These are phyloP conservation scores for Diuraphis noxia DNA, from an alignment of 1,140 invertebrate species.

Conservation along the genomic window DNA sequence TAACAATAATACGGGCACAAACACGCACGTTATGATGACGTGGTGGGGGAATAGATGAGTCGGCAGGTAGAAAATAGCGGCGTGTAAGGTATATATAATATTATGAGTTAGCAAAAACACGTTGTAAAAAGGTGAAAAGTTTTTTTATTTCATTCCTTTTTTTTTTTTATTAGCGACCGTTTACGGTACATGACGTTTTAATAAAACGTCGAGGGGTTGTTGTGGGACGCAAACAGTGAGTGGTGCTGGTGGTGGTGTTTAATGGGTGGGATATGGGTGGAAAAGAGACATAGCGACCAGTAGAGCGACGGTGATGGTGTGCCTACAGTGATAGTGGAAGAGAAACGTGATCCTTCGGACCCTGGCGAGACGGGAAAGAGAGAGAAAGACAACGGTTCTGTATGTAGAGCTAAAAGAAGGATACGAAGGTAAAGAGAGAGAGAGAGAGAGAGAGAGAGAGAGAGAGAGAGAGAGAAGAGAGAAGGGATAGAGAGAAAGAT, in stretches of 20 bases:
- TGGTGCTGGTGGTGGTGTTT: background rate
- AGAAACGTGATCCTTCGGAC: conserved; percentile 23
- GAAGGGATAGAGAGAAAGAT: background rate
- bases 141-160: background rate
- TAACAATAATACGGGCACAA: background rate
- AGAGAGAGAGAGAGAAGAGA: background rate
- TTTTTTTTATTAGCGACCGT: conserved; percentile 17
- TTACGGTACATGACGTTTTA: conserved; percentile 41
- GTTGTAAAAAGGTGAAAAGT: conserved; percentile 27
- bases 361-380: background rate
- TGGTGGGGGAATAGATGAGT: background rate
- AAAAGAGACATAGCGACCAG: background rate
- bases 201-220: conserved; percentile 28
- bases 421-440: background rate
- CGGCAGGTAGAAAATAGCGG: background rate
- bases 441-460: background rate
- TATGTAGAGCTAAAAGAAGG: too few relatives aligned
- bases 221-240: background rate
- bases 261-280: background rate
- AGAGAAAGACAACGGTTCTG: too few relatives aligned
- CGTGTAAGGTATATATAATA: background rate
- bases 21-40: background rate
- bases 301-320: background rate
- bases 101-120: background rate
- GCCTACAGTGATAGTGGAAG: background rate